Evolutionary conservation across 2,113 vertebrate genomes (phyloP).

Genomic region (Tragulus kanchil): DNA sequence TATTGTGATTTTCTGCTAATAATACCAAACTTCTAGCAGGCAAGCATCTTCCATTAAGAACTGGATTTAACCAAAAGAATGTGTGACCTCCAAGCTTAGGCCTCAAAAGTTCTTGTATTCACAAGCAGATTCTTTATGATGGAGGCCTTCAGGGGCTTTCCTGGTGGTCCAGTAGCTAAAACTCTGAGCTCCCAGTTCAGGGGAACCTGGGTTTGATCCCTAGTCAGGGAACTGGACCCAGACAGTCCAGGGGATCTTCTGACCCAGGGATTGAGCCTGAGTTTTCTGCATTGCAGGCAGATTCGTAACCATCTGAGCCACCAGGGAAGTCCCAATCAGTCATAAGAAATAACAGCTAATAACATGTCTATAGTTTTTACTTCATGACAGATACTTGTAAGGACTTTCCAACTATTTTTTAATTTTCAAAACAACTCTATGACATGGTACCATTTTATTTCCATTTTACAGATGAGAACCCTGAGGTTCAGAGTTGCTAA

Average conservation of each 20-base stretch:
- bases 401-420: background rate
- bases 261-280: background rate
- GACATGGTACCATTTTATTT: background rate
- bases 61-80: background rate
- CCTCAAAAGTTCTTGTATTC: background rate
- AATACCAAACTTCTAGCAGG: background rate
- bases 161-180: background rate
- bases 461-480: constrained; percentile 40
- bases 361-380: background rate
- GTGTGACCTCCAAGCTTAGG: background rate
- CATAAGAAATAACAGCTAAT: background rate
- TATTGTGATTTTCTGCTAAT: background rate
- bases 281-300: background rate
- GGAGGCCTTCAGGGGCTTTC: background rate
- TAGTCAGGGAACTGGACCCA: background rate
- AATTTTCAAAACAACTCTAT: background rate
- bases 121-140: background rate
- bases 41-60: background rate
- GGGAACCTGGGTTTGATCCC: background rate
- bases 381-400: background rate
- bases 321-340: background rate
- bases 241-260: background rate
- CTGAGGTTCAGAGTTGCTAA: constrained; percentile 54
- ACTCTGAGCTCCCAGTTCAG: background rate
- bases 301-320: background rate